Evolutionary conservation across 2,797 vertebrate genomes (phyloP).

Genomic region (Rachycentron canadum): DNA sequence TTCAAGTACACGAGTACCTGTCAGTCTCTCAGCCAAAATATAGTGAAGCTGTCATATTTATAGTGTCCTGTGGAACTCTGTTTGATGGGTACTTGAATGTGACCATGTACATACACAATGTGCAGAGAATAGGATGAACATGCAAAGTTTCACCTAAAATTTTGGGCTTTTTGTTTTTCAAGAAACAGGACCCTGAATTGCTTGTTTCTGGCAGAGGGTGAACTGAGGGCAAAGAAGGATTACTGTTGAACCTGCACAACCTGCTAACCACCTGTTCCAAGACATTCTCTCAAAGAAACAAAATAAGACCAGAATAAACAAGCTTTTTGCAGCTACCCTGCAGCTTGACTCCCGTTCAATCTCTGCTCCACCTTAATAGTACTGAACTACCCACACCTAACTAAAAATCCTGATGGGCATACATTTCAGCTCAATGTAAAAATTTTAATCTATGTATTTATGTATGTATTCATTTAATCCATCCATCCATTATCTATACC

Average conservation of each 20-base stretch:
- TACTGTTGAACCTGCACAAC: conserved; percentile 22
- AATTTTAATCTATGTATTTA: background rate
- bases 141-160: no score
- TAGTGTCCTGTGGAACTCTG: conserved; percentile 20
- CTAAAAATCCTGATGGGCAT: background rate
- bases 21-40: conserved; percentile 32
- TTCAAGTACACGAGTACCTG: no score
- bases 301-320: background rate
- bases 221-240: conserved; percentile 7
- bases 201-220: conserved; percentile 14
- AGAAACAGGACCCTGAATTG: background rate
- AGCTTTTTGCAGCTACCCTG: background rate
- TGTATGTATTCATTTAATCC: background rate
- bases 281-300: background rate
- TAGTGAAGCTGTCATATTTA: conserved; percentile 29
- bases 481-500: no score
- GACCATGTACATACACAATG: background rate
- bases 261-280: conserved; percentile 9
- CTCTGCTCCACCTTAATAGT: background rate
- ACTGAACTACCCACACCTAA: background rate
- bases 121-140: conserved; percentile 13
- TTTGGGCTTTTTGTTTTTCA: background rate
- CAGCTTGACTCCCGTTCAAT: background rate
- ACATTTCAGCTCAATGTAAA: background rate
- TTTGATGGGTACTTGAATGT: conserved; percentile 32